Evolutionary conservation across 2,888 invertebrate genomes (phyloP).

Genomic region (Eupeodes luniger): DNA sequence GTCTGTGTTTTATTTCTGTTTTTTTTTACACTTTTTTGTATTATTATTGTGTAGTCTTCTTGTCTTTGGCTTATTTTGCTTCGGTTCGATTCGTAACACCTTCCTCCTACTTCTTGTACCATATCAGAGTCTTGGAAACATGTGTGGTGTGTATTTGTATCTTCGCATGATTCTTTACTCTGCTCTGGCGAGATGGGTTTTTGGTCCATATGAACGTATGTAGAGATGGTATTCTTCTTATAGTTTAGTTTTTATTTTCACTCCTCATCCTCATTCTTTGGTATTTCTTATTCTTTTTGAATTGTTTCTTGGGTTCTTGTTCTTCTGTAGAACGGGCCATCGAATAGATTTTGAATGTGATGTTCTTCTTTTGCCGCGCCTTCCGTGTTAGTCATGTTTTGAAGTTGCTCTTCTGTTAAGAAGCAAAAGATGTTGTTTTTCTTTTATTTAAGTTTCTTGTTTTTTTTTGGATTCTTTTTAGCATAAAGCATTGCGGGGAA

Average conservation of each 20-base stretch:
- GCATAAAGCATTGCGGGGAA: slow-evolving; percentile 37
- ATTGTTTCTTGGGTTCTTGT: slow-evolving; percentile 50
- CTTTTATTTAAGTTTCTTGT: slow-evolving; percentile 26
- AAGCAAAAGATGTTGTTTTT: slow-evolving; percentile 12
- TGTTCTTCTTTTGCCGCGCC: slow-evolving; percentile 36
- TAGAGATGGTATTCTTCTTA: slow-evolving; percentile 49
- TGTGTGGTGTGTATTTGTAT: slow-evolving; percentile 4
- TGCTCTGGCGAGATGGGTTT: slow-evolving; percentile 24
- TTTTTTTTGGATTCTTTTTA: slow-evolving; percentile 6
- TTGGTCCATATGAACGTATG: slow-evolving; percentile 51
- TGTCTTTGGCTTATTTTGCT: slow-evolving; percentile 45
- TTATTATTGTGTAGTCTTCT: slow-evolving; percentile 22
- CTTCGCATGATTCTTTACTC: slow-evolving; percentile 13
- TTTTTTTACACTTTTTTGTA: slow-evolving; percentile 49
- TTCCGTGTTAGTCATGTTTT: slow-evolving; percentile 66
- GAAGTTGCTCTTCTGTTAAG: slow-evolving; percentile 29
- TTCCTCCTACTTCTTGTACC: slow-evolving; percentile 18
- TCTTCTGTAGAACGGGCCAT: slow-evolving; percentile 6
- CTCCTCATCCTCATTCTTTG: slow-evolving; percentile 40
- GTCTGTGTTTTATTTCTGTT: slow-evolving; percentile 47
- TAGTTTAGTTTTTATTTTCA: slow-evolving; percentile 38
- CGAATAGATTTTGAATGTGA: slow-evolving; percentile 7
- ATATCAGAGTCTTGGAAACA: neutral
- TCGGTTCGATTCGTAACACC: slow-evolving; percentile 57
- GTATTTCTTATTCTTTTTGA: slow-evolving; percentile 46